These are phyloP conservation scores for Hipparchia sbordonii DNA, from an alignment of 2,888 invertebrate genomes.

Conservation along the genomic window DNA sequence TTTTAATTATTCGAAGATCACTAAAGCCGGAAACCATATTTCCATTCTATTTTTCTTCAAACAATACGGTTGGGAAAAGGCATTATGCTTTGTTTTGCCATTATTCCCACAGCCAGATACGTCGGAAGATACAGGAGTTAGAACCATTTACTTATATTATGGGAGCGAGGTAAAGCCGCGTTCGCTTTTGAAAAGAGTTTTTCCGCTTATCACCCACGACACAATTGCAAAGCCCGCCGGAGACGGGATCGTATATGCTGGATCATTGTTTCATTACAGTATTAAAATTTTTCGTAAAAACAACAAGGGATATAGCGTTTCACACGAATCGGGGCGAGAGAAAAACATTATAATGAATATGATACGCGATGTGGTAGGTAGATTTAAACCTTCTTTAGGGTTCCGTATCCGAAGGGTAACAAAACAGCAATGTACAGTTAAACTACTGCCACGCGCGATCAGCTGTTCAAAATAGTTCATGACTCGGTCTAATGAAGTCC, in stretches of 20 bases:
- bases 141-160: conserved; percentile 21
- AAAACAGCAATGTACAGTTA: no score
- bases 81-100: conserved; percentile 21
- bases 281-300: conserved; percentile 29
- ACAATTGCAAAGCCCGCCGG: conserved; percentile 50
- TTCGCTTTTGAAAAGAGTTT: conserved; percentile 58
- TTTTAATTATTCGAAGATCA: conserved; percentile 5
- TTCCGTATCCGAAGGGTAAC: no score
- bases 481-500: no score
- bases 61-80: conserved; percentile 22
- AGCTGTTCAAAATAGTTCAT: no score
- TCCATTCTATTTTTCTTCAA: conserved; percentile 20
- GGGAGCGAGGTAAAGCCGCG: conserved; percentile 20
- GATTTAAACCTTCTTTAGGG: neutral
- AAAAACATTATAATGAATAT: neutral
- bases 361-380: conserved; percentile 16
- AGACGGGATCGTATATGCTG: conserved; percentile 43
- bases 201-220: conserved; percentile 68
- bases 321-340: conserved; percentile 1
- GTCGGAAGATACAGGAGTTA: conserved; percentile 24
- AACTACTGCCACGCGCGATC: no score
- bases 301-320: neutral
- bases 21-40: conserved; percentile 20
- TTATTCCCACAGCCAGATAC: conserved; percentile 23
- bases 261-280: conserved; percentile 41